Evolutionary conservation across 2,888 invertebrate species (phyloP).

Genomic region (Leucophora obtusa): DNA sequence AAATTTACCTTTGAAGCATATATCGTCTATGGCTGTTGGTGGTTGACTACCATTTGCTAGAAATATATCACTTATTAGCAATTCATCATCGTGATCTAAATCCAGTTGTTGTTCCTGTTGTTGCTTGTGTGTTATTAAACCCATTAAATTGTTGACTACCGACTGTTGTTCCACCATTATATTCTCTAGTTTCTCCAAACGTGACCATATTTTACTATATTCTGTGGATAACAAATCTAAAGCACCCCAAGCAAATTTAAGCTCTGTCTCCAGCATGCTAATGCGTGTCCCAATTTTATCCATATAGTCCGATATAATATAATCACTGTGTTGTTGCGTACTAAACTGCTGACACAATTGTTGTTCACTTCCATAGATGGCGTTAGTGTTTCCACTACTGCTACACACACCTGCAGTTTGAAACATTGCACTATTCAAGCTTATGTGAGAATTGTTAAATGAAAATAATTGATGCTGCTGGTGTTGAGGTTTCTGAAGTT

Average conservation of each 20-base stretch:
- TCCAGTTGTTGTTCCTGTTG: slow-evolving; percentile 41
- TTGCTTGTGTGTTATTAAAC: slow-evolving; percentile 69
- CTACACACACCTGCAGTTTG: slow-evolving; percentile 29
- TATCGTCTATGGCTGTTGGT: neutral
- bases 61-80: slow-evolving; percentile 38
- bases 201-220: slow-evolving; percentile 96
- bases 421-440: slow-evolving; percentile 44
- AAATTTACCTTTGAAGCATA: slow-evolving; percentile 21
- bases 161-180: slow-evolving; percentile 93
- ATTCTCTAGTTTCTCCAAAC: slow-evolving; percentile 91
- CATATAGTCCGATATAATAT: slow-evolving; percentile 94
- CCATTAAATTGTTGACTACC: slow-evolving; percentile 90
- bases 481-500: slow-evolving; percentile 45
- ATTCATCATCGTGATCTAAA: slow-evolving; percentile 28
- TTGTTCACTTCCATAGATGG: slow-evolving; percentile 71
- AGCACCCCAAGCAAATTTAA: slow-evolving; percentile 95
- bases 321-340: slow-evolving; percentile 82
- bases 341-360: slow-evolving; percentile 75
- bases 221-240: slow-evolving; percentile 93
- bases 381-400: slow-evolving; percentile 18
- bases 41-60: neutral
- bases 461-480: slow-evolving; percentile 58
- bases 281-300: slow-evolving; percentile 92
- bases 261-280: slow-evolving; percentile 92
- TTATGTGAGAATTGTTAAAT: slow-evolving; percentile 52